Evolutionary conservation across 2,888 invertebrate genomes (phyloP), one percentile per base, ranked within the genome.

Genomic region (Odontothrips loti): DNA sequence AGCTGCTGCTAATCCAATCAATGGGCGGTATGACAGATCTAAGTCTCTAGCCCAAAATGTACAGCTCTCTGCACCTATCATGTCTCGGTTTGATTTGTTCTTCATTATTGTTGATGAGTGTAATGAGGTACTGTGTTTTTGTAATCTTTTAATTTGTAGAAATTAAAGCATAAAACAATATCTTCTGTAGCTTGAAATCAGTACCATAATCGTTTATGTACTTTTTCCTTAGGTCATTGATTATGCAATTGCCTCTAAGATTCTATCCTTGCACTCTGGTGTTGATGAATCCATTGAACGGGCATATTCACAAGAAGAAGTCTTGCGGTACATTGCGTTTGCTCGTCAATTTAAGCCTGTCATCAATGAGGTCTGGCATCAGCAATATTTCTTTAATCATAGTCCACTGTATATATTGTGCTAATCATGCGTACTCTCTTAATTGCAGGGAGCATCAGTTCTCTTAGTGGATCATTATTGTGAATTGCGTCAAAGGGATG

Each of bases 41-140:
- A 97, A 96, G 86, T 96, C 97, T 0, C 89, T 99, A 8, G 96
- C 97, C 85, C 97, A 98, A 86, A 99, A 99, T 87, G 95, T 99
- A 2, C 91, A 93, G 0, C 89, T 99, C 23, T 94, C 96, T 0
- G 97, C 99, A 0, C 99, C 99, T 0, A 98, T 99, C 85, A 98
- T 99, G 98, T 99, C 99, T 0, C 92, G 99, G 84, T 99, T 99
- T 88, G 99, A 99, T 88, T 89, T 99, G 23, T 99, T 99, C 89
- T 99, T 99, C 88, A 96, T 99, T 84, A 90, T 99, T 1, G 95
- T 99, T 1, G 99, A 99, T 87, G 99, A 99, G 87, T 96, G 96
- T 86, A 96, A 96, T 87, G 96, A 96, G 88, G 93, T 91, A 84
- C 83, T 34, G 29, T 80, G 20, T 34, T 68, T 75, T 79, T 48